Percentiles rank a stretch among this genome's conserved stretches.
These are phyloP conservation scores for Spodoptera picta DNA, from an alignment of 2,888 invertebrate genomes.

Conservation along the genomic window DNA sequence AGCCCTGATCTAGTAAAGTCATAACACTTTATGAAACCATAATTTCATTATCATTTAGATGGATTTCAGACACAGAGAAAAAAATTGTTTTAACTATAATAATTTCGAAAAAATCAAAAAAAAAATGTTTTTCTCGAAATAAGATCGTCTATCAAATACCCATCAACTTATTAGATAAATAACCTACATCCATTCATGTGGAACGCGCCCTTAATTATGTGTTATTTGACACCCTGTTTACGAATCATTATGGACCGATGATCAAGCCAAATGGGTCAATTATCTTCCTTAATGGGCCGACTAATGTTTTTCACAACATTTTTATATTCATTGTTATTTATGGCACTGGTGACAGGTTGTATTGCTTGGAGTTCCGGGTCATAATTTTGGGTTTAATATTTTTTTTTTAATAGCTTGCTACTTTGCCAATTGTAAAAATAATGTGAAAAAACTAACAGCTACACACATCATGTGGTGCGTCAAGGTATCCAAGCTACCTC, in stretches of 20 bases:
- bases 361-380: not conserved
- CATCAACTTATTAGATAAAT: conserved; percentile 43
- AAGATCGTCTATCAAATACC: conserved; percentile 39
- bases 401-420: no score
- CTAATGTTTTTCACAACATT: conserved; percentile 11
- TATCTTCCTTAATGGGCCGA: conserved; percentile 7
- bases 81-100: no score
- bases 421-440: no score
- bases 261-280: conserved; percentile 30
- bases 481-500: no score
- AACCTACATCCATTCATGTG: conserved; percentile 11
- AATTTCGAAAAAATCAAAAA: not conserved
- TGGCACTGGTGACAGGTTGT: conserved; percentile 8
- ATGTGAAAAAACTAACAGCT: no score
- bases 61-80: not conserved
- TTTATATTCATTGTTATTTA: conserved; percentile 15
- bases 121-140: conserved; percentile 4
- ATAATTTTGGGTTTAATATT: no score
- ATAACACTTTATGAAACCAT: no score
- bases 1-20: no score
- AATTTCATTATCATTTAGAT: no score
- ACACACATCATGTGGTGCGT: no score
- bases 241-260: conserved; percentile 37
- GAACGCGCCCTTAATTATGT: conserved; percentile 46
- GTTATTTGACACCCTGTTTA: conserved; percentile 42